Evolutionary conservation across 2,888 invertebrate genomes (phyloP), one percentile per base, ranked within the genome.

Genomic region (Noctua pronuba): DNA sequence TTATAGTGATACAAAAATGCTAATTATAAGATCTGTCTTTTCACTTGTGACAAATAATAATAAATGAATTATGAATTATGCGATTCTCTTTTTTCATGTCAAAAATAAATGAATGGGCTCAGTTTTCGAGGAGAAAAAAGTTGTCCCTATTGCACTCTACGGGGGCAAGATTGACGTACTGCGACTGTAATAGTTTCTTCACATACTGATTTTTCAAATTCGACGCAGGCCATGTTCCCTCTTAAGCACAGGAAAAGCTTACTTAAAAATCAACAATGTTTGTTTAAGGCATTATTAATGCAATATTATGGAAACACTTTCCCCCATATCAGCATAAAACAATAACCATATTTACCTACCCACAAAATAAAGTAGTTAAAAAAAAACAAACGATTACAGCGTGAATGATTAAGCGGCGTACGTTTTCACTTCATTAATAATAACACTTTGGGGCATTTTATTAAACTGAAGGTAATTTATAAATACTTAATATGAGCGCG

Each of bases 351-450:
- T 88, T 87, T 82, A 85, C 78, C 79, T 64, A 82, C 78, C 79
- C 79, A 80, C 82, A 78, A 84, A 85, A 86, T 83, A 78, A 83
- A 87, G 82, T 87, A 87, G 81, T 88, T 83, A 85, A 86, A 87
- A 85, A 85, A 77, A 83, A 85, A 85, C 82, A 83, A 86, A 87
- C 81, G 83, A 88, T 90, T 87, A 91, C 91, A 90, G 89, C 90
- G 91, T 92, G 91, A 92, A 93, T 93, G 93, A 95, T 94, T 93
- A 94, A 94, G 88, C 88, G 90, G 87, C 89, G 90, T 92, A 92
- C 91, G 91, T 95, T 95, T 95, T 94, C 95, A 95, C 94, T 92
- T 93, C 93, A 95, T 95, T 94, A 95, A 95, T 95, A 93, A 94
- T 92, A 95, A 95, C 95, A 94, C 94, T 94, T 95, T 93, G 86